These are phyloP conservation scores for crab-eating macaque (Macaca fascicularis) DNA, from an alignment of 2,113 vertebrate species.

Conservation along the genomic window T2T-MFA8v1.1 NC_088387.1:93228501-93229000, in stretches of 20 bases:
- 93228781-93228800: background rate
- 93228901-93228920: background rate
- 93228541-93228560: no score
- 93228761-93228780: background rate
- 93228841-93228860: background rate
- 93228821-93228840: background rate
- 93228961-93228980: background rate
- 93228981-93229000: background rate
- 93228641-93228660: no score
- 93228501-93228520: no score
- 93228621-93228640: no score
- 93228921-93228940: background rate
- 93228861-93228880: rapidly evolving
- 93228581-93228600: no score
- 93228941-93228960: background rate
- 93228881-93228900: background rate
- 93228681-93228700: background rate
- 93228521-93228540: no score
- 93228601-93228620: no score
- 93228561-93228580: no score
- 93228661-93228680: no score
- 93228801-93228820: background rate
- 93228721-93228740: background rate
- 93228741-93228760: background rate
- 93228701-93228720: background rate